Percentiles rank a stretch among this genome's conserved stretches.
Conservation (phyloP, 2,888 invertebrate species). For the Norana najaformis region DNA sequence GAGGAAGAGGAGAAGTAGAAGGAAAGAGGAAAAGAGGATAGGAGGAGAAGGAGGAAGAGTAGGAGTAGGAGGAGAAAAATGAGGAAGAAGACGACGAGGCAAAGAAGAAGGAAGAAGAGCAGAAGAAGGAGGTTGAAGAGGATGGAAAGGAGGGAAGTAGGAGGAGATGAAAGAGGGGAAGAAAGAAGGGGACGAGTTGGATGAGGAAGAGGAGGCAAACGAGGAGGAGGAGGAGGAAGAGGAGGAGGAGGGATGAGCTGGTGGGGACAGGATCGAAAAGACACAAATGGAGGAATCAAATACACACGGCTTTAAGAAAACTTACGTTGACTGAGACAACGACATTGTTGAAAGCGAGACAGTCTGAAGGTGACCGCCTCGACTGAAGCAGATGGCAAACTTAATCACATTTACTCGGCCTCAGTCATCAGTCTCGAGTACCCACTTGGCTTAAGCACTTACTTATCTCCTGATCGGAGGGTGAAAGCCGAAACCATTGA, state of each 20-base stretch:
- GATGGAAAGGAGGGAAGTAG: background rate
- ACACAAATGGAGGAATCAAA: background rate
- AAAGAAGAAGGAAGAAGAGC: background rate
- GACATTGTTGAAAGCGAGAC: background rate
- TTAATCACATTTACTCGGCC: background rate
- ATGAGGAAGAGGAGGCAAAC: background rate
- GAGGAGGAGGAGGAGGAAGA: background rate
- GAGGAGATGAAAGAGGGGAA: background rate
- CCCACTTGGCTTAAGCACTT: background rate
- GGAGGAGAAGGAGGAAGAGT: background rate
- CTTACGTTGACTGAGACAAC: too few relatives aligned
- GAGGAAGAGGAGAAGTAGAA: background rate
- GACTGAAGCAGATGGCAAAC: constrained; percentile 5
- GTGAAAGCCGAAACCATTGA: background rate
- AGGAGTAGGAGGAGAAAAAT: background rate
- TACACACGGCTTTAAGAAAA: too few relatives aligned
- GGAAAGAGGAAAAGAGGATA: background rate
- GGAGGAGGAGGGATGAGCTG: background rate
- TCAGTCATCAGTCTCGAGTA: background rate
- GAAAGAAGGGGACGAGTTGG: background rate
- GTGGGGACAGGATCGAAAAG: background rate
- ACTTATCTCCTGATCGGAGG: background rate
- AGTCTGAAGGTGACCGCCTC: too few relatives aligned
- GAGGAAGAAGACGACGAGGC: background rate
- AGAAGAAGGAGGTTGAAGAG: background rate